Evolutionary conservation across 2,113 vertebrate species (phyloP).

Genomic region (Litocranius walleri): DNA sequence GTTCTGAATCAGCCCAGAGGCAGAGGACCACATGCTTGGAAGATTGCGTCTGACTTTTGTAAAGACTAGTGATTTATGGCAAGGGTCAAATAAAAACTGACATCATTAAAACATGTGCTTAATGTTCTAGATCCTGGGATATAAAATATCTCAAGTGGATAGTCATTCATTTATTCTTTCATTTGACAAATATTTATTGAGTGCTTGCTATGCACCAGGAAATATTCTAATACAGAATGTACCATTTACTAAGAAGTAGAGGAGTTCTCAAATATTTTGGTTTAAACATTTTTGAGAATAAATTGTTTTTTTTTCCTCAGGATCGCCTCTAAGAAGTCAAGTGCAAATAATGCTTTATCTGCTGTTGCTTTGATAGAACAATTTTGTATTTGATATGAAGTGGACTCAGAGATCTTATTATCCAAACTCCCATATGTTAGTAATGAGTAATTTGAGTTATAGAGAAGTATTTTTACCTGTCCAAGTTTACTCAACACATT

Average conservation of each 20-base stretch:
- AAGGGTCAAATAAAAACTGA: constrained; percentile 13
- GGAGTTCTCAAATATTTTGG: background rate
- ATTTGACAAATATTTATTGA: constrained; percentile 39
- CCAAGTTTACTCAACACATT: background rate
- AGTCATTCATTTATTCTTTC: background rate
- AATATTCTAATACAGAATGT: background rate
- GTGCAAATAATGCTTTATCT: background rate
- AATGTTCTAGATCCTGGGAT: constrained; percentile 6
- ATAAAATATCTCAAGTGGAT: background rate
- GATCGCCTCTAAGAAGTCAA: background rate
- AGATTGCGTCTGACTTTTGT: background rate
- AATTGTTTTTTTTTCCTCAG: background rate
- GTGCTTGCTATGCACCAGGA: background rate
- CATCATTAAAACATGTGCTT: background rate
- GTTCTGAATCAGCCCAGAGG: constrained; percentile 26
- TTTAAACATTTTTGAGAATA: background rate
- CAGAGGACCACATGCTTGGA: background rate
- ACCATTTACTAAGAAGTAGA: background rate
- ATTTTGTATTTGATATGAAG: background rate
- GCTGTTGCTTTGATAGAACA: background rate
- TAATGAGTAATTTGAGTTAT: background rate
- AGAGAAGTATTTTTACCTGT: background rate
- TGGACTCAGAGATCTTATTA: background rate
- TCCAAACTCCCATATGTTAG: background rate
- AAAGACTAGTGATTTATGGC: background rate